phyloP scores from a whole-genome alignment of 2,797 vertebrate genomes.

The Sciurus carolinensis region DNA sequence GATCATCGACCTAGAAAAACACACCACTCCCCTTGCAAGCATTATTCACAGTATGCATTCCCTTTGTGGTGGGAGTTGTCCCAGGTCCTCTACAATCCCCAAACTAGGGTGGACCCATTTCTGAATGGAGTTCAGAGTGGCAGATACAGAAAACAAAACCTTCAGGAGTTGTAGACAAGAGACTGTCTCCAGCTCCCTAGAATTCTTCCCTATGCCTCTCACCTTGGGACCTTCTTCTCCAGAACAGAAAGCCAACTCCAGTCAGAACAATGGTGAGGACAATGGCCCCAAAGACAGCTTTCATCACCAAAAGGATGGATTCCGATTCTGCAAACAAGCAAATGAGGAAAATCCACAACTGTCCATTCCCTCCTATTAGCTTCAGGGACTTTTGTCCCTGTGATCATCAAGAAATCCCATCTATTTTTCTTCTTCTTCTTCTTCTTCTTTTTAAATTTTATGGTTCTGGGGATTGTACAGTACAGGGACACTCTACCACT shows the following conservation, averaged over 20 bases:
- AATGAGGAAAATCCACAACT: neutral
- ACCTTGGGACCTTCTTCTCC: slow-evolving; percentile 16
- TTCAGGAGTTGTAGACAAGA: neutral
- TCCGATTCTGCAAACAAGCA: slow-evolving; percentile 58
- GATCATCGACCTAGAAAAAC: neutral
- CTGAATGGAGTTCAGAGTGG: neutral
- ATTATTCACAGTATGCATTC: neutral
- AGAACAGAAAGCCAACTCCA: neutral
- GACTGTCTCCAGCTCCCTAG: neutral
- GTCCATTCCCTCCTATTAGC: neutral
- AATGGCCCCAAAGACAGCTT: neutral
- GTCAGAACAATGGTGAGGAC: neutral
- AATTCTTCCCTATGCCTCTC: neutral
- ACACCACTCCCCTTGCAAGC: neutral
- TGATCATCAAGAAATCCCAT: neutral
- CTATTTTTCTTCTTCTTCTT: neutral
- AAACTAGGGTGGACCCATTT: neutral
- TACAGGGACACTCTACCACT: neutral
- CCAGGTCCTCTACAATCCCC: neutral
- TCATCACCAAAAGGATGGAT: neutral
- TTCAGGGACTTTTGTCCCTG: neutral
- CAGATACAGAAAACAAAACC: neutral
- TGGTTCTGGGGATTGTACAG: neutral
- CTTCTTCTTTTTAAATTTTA: too few species aligned
- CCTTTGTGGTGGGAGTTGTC: neutral